Base-by-base conservation (phyloP, 2,113 vertebrate genomes). In the Phyllostomus discolor region DNA sequence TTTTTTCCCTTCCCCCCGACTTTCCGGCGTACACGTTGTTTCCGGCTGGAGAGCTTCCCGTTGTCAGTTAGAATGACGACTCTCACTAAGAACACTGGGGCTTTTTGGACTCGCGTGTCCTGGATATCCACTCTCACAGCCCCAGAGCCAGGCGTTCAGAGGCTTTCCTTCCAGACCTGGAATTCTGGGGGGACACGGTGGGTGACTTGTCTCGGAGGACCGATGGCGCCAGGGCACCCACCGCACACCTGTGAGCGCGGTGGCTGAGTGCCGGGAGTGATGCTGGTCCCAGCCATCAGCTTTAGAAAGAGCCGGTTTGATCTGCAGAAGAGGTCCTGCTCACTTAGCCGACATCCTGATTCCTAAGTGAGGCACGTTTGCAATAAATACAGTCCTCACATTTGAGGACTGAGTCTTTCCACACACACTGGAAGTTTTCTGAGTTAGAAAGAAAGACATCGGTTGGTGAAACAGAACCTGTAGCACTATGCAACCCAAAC, bases 391-490 rank as follows among this genome's bases (percentile, higher is more conserved):
- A 38, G 57, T 17, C 50, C 43, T 92, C 52, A 38, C 41, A 46
- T 7, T 59, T 66, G 88, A 94, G 28, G 46, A 78, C 20, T 35
- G 50, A 95, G 46, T 28, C 84, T 52, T 94, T 94, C 62, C 31
- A 79, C 19, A 54, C 10, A 28, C 19, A 11, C 35, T 92, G 62
- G 52, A 43, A 76, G 41, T 67, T 88, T 87, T 94, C 35, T 28
- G 31, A 57, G 38, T 95, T 88, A 46, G 88, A 31, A 92, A 93
- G 83, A 91, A 84, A 75, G 7, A 57, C 0, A 22, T 48, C 10
- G 35, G 43, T 85, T 81, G 69, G 57, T 48, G n/a, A 85, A 59
- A 50, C n/a, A 41, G 82, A 88, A 38, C 85, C 15, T 17, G 14
- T 75, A 59, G 89, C 9, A 12, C 54, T 81, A 0, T 67, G 75